Conservation (phyloP, 2,797 vertebrate species). For the Hydrolagus colliei region DNA sequence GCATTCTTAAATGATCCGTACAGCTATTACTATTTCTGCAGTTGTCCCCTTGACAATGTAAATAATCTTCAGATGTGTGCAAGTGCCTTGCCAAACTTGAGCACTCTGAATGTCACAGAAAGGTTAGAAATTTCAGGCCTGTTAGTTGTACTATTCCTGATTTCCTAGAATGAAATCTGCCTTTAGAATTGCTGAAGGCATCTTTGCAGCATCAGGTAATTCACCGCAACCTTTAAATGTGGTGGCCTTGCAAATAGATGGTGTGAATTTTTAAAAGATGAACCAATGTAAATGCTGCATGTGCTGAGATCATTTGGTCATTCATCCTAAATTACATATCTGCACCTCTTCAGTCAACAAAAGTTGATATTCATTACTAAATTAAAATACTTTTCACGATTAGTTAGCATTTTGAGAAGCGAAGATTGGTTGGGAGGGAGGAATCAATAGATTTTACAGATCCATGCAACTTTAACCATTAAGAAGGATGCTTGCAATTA, state of each 20-base stretch:
- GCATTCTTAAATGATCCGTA: not conserved
- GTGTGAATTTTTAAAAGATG: not conserved
- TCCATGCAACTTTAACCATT: too few relatives aligned
- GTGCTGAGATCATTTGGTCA: not conserved
- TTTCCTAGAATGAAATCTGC: not conserved
- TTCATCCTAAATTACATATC: too few relatives aligned
- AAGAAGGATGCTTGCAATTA: too few relatives aligned
- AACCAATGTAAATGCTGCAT: not conserved
- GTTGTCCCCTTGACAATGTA: not conserved
- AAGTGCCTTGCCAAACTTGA: not conserved
- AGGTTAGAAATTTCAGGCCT: not conserved
- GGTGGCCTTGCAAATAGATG: not conserved
- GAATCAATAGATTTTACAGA: too few relatives aligned
- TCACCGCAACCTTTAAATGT: not conserved
- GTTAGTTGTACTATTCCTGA: not conserved
- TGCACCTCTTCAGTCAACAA: too few relatives aligned
- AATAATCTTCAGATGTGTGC: not conserved
- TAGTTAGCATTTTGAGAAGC: too few relatives aligned
- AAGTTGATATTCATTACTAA: not conserved
- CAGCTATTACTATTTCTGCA: not conserved
- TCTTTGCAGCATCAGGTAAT: not conserved
- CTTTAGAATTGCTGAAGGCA: not conserved
- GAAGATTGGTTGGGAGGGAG: too few relatives aligned
- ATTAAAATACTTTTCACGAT: not conserved
- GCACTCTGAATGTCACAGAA: conserved; percentile 2